Evolutionary conservation across 1,140 invertebrate species (phyloP).

Genomic region (Musca domestica): DNA sequence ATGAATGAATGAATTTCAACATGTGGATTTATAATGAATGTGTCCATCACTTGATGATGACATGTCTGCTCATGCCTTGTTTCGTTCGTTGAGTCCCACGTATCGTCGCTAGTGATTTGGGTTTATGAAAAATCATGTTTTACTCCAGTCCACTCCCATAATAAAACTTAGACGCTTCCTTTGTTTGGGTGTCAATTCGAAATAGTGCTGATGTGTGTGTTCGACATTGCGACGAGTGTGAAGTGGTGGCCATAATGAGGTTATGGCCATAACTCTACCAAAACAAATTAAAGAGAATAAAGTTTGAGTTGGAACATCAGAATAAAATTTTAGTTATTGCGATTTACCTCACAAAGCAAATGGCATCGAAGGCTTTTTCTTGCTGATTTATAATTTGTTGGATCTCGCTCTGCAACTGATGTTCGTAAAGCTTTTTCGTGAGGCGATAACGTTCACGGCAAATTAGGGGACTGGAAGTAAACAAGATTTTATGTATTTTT

Average conservation of each 20-base stretch:
- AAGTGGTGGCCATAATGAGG: constrained; percentile 13
- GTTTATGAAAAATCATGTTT: too few species aligned
- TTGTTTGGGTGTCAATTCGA: constrained; percentile 9
- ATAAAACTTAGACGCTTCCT: constrained; percentile 15
- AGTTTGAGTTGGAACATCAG: too few species aligned
- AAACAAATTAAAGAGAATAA: too few species aligned
- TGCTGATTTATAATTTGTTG: constrained; percentile 9
- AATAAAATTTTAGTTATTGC: too few species aligned
- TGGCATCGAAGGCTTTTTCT: background rate
- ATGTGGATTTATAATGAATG: too few species aligned
- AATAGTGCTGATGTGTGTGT: constrained; percentile 9
- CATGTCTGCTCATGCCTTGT: too few species aligned
- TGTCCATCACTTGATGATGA: too few species aligned
- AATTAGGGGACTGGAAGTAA: background rate
- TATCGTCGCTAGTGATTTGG: too few species aligned
- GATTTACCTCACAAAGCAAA: too few species aligned
- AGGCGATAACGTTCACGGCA: constrained; percentile 16
- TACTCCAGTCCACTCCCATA: background rate
- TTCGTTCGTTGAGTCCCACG: too few species aligned
- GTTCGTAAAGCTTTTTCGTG: constrained; percentile 1
- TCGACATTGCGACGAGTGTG: constrained; percentile 1
- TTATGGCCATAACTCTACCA: constrained; percentile 16
- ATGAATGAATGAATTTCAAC: too few species aligned
- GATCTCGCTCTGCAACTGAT: constrained; percentile 6
- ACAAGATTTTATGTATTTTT: background rate